A percentile compares a stretch with the other conserved stretches of the same genome.
Conservation (phyloP, 2,797 vertebrate genomes). For the Gymnothorax reevesii region DNA sequence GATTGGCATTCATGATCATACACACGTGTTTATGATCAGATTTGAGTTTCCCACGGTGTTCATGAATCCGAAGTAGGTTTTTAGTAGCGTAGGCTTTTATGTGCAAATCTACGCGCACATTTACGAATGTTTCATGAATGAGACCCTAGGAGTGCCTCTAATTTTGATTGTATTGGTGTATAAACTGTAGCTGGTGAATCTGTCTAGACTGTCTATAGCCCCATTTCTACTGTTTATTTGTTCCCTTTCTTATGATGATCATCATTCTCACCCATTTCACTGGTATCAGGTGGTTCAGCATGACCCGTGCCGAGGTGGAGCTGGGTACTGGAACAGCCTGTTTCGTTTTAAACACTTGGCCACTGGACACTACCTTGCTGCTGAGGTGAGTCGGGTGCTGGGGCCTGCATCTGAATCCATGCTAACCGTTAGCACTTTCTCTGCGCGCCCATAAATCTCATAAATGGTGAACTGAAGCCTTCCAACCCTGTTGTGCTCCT, state of each 20-base stretch:
- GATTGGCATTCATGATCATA: too few species aligned
- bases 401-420: background rate
- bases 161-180: constrained; percentile 14
- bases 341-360: constrained; percentile 98
- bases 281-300: constrained; percentile 89
- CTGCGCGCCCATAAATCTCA: background rate
- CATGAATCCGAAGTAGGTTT: too few species aligned
- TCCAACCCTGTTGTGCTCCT: background rate
- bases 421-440: background rate
- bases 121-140: too few species aligned
- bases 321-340: constrained; percentile 97
- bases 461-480: background rate
- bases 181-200: background rate
- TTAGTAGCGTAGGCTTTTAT: too few species aligned
- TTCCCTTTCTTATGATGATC: background rate
- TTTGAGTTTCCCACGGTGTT: too few species aligned
- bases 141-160: too few species aligned
- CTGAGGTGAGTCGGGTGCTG: constrained; percentile 80
- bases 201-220: background rate
- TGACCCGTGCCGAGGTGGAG: constrained; percentile 93
- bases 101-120: too few species aligned
- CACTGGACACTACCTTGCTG: constrained; percentile 94
- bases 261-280: background rate
- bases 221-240: background rate
- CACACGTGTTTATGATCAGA: too few species aligned